Evolutionary conservation across 2,797 vertebrate species (phyloP), one percentile per base, ranked within the genome.

Genomic region (Falco naumanni): DNA sequence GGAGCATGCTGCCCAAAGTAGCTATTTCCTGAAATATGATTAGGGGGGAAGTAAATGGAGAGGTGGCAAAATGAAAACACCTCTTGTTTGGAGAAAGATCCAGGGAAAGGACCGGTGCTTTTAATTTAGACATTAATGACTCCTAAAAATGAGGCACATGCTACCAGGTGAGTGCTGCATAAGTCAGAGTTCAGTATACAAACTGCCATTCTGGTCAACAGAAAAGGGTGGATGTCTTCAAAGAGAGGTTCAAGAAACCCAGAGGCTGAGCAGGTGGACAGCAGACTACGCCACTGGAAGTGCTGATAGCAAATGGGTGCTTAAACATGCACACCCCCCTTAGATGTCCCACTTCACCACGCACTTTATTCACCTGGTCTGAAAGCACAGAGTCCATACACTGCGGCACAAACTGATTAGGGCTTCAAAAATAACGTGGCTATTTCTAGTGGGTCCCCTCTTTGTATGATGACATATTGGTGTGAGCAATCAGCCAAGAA

Each of bases 1-100:
- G 34, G 16, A 93, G n/a, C 37, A 57, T 0, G 4, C 56, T 0
- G 1, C 51, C 56, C 41, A 53, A 80, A 94, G 71, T 45, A 85
- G 45, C 31, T 57, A 37, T 93, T 90, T 90, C 86, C 94, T 90
- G 87, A 89, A 90, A 71, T 88, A 65, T 16, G 28, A 72, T 88
- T 92, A 90, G 68, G 39, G 43, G 16, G 28, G n/a, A 93, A 89
- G 48, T 79, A 93, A 84, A 89, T 5, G 17, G 34, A 85, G 68
- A 95, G 28, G 59, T 72, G 34, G 77, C 14, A 86, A 87, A 89
- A 75, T 70, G 45, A 85, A 92, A 68, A 64, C 2, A 2, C 5
- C 29, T 69, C 53, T 82, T 89, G 33, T 79, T 71, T 86, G 25
- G 19, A 79, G 16, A 84, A 15, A 85, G 48, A 59, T 64, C 7